These are phyloP conservation scores for Melipona quadrifasciata DNA, from an alignment of 1,140 invertebrate species.

Conservation along the genomic window DNA sequence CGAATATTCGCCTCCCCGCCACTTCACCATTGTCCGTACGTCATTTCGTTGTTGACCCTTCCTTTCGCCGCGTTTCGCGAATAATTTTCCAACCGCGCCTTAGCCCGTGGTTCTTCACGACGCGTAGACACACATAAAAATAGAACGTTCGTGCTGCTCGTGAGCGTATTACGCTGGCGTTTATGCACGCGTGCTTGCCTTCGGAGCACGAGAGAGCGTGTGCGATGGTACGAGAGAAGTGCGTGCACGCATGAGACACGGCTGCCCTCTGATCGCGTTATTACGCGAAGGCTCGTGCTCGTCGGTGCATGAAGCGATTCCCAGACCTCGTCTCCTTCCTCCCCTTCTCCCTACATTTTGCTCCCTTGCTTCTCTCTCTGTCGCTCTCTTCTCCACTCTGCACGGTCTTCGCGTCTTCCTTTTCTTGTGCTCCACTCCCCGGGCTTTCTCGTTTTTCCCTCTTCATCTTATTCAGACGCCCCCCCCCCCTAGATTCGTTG, in stretches of 20 bases:
- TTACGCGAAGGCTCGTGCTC: constrained; percentile 72
- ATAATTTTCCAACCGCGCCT: constrained; percentile 18
- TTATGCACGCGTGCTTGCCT: constrained; percentile 43
- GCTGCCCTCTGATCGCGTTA: constrained; percentile 71
- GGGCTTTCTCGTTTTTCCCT: constrained; percentile 5
- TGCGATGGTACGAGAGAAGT: constrained; percentile 49
- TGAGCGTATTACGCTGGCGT: constrained; percentile 35
- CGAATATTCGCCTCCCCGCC: not conserved
- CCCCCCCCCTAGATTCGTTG: not conserved
- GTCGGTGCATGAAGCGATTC: constrained; percentile 75
- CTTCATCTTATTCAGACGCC: constrained; percentile 11
- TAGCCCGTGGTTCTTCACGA: not conserved
- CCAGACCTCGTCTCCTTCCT: constrained; percentile 61
- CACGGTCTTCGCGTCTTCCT: not conserved
- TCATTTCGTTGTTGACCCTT: not conserved
- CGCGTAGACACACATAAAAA: constrained; percentile 54
- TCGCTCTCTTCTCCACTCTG: not conserved
- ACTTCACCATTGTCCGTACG: not conserved
- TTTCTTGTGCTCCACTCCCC: not conserved
- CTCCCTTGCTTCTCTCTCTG: not conserved
- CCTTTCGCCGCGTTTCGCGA: constrained; percentile 11
- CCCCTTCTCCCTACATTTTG: constrained; percentile 9
- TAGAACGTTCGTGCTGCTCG: constrained; percentile 49
- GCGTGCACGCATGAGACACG: constrained; percentile 65
- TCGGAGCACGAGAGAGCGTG: not conserved